A percentile compares a stretch with the other conserved stretches of the same genome.
Evolutionary conservation across 2,888 invertebrate genomes (phyloP).

Genomic region (Chrysopilus asiliformis): DNA sequence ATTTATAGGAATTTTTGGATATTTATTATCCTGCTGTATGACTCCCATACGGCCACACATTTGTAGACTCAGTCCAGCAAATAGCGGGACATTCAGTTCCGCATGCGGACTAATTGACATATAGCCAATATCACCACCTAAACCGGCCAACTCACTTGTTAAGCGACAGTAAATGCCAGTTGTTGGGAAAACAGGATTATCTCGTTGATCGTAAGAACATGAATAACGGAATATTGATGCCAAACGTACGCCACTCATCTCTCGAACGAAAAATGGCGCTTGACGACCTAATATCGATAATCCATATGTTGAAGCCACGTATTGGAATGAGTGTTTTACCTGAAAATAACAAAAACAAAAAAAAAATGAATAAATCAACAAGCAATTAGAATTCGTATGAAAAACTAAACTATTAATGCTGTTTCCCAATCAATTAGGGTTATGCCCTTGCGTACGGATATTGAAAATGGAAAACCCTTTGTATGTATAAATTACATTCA

Average conservation of each 20-base stretch:
- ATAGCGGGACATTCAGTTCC: conserved; percentile 54
- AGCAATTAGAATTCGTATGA: too few relatives aligned
- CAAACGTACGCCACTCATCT: conserved; percentile 70
- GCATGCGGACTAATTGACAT: conserved; percentile 65
- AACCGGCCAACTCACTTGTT: conserved; percentile 65
- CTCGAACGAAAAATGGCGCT: conserved; percentile 72
- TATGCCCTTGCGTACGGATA: too few relatives aligned
- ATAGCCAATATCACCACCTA: conserved; percentile 88
- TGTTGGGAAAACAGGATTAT: conserved; percentile 67
- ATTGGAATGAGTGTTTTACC: conserved; percentile 74
- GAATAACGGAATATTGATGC: conserved; percentile 79
- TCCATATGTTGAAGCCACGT: conserved; percentile 77
- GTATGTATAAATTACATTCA: too few relatives aligned
- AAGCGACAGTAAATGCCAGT: conserved; percentile 57
- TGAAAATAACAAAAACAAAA: conserved; percentile 21
- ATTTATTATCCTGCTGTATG: conserved; percentile 26
- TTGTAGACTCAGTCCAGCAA: conserved; percentile 34
- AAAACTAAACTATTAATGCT: too few relatives aligned
- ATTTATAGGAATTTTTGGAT: conserved; percentile 26
- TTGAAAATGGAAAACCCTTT: too few relatives aligned
- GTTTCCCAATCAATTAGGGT: too few relatives aligned
- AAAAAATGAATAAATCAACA: not conserved
- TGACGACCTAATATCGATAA: conserved; percentile 56
- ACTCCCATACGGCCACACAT: conserved; percentile 29
- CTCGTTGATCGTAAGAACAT: conserved; percentile 63